Base-by-base conservation (phyloP, 2,888 invertebrate species). In the Aleiodes testaceus region DNA sequence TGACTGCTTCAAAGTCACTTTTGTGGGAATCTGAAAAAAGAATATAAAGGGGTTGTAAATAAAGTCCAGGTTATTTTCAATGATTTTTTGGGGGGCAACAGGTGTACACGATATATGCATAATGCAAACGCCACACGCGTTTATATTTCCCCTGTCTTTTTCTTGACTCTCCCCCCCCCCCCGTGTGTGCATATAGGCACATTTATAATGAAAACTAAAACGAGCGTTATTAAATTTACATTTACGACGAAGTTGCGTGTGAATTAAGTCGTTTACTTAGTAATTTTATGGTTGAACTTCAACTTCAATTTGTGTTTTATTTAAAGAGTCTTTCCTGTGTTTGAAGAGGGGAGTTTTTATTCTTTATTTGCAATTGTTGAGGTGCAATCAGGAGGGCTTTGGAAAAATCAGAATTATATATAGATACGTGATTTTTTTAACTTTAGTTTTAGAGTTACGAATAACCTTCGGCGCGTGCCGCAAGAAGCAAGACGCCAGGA, bases 1-100 rank as follows among this genome's bases (percentile, higher is more conserved):
- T 16, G 52, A 52, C 66, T 50, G 42, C 30, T 36, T 52, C 22
- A 22, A 66, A 65, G 50, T 52, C 45, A 30, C 42, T 12, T n/a
- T n/a, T n/a, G n/a, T n/a, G n/a, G n/a, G n/a, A n/a, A n/a, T n/a
- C n/a, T n/a, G n/a, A n/a, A n/a, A n/a, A n/a, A n/a, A n/a, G n/a
- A n/a, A n/a, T n/a, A n/a, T n/a, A n/a, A n/a, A n/a, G n/a, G n/a
- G n/a, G n/a, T n/a, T n/a, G n/a, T n/a, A n/a, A n/a, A n/a, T n/a
- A n/a, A n/a, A n/a, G n/a, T n/a, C n/a, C n/a, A n/a, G n/a, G n/a
- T n/a, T n/a, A n/a, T n/a, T 68, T 47, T 71, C 78, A 79, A 78
- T 82, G 84, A 83, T 83, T 83, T 83, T 59, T 26, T 12, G 53
- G 52, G 80, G 82, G 84, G 84, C 85, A 85, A 85, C 85, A 85